These are phyloP conservation scores for Dendroctonus valens DNA, from an alignment of 1,140 invertebrate species.

Conservation along the genomic window DNA sequence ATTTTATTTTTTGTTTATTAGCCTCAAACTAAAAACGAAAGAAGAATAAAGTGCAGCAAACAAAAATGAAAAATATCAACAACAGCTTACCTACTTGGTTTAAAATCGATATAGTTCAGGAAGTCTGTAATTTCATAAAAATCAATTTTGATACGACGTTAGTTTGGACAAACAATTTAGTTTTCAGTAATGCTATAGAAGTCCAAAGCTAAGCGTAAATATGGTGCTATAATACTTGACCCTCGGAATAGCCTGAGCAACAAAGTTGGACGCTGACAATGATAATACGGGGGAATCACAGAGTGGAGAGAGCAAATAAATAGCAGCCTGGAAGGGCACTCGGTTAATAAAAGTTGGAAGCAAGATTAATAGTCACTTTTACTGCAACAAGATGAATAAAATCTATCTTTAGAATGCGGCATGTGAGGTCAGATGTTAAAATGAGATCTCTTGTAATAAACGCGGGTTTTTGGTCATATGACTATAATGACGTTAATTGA, in stretches of 20 bases:
- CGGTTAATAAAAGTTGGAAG: slow-evolving; percentile 19
- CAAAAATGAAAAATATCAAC: no score
- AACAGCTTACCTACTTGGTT: no score
- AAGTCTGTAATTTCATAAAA: no score
- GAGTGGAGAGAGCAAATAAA: slow-evolving; percentile 17
- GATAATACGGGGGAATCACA: slow-evolving; percentile 18
- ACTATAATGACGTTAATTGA: background rate
- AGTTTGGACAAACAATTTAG: background rate
- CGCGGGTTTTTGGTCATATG: background rate
- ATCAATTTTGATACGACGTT: no score
- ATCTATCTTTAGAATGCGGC: slow-evolving; percentile 10
- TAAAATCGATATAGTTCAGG: no score
- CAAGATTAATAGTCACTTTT: slow-evolving; percentile 19
- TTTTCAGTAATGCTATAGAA: slow-evolving; percentile 5
- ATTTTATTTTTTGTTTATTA: no score
- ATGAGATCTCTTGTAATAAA: slow-evolving; percentile 6
- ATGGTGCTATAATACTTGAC: slow-evolving; percentile 17
- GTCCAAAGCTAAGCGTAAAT: slow-evolving; percentile 1
- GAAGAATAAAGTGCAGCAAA: no score
- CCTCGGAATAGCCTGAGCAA: slow-evolving; percentile 9
- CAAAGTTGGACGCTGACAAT: slow-evolving; percentile 19
- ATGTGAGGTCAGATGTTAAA: background rate
- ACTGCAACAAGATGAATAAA: slow-evolving; percentile 17
- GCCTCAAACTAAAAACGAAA: no score
- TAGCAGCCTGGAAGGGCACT: slow-evolving; percentile 12